Conservation (phyloP, 2,888 invertebrate species). For the Nysson spinosus region DNA sequence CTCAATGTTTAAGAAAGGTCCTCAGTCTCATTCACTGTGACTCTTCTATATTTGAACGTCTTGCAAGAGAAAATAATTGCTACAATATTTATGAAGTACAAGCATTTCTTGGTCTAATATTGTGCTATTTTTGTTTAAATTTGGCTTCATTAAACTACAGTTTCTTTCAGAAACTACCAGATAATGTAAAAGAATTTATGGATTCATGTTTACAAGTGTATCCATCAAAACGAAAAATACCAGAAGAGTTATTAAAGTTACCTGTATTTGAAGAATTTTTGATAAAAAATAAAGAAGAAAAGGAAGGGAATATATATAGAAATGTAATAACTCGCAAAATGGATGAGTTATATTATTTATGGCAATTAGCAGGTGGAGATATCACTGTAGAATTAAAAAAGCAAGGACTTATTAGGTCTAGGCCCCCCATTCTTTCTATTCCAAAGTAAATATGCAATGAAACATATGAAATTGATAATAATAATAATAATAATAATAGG, state of each 20-base stretch:
- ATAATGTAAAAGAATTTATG: slow-evolving; percentile 81
- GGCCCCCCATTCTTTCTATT: slow-evolving; percentile 88
- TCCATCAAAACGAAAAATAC: slow-evolving; percentile 82
- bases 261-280: slow-evolving; percentile 79
- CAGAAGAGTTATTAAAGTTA: slow-evolving; percentile 80
- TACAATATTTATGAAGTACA: slow-evolving; percentile 82
- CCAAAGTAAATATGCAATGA: slow-evolving; percentile 83
- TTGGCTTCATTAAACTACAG: slow-evolving; percentile 15
- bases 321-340: slow-evolving; percentile 80
- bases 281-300: slow-evolving; percentile 60
- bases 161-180: slow-evolving; percentile 80
- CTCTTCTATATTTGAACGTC: slow-evolving; percentile 82
- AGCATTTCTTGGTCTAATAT: slow-evolving; percentile 13
- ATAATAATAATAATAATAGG: too few species aligned
- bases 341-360: slow-evolving; percentile 93
- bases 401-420: slow-evolving; percentile 92
- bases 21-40: slow-evolving; percentile 84
- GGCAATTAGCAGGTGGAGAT: slow-evolving; percentile 98
- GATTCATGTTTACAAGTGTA: slow-evolving; percentile 86
- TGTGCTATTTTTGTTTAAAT: slow-evolving; percentile 2
- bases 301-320: slow-evolving; percentile 75
- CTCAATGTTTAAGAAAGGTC: slow-evolving; percentile 86
- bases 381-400: slow-evolving; percentile 93
- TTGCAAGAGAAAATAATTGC: slow-evolving; percentile 88
- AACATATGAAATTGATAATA: too few species aligned